Evolutionary conservation across 1,140 invertebrate genomes (phyloP).

Genomic region (Drosophila rhopaloa): DNA sequence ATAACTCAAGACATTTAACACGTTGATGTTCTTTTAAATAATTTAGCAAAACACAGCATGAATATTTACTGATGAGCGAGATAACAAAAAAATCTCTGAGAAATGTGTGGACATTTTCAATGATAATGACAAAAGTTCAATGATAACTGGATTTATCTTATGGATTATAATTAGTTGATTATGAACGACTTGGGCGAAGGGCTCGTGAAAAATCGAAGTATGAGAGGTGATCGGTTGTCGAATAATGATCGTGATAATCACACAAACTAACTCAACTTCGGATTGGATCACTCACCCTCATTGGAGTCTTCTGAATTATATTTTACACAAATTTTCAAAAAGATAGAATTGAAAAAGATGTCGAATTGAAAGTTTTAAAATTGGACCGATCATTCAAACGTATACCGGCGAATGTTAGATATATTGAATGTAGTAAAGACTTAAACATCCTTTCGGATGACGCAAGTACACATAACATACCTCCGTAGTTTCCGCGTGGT

Average conservation of each 20-base stretch:
- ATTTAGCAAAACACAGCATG: conserved; percentile 82
- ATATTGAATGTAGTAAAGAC: conserved; percentile 1
- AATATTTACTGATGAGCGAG: conserved; percentile 56
- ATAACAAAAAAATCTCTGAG: conserved; percentile 18
- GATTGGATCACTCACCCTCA: conserved; percentile 80
- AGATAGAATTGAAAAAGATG: conserved; percentile 57
- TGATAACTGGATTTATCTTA: conserved; percentile 16
- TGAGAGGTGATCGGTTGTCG: conserved; percentile 40
- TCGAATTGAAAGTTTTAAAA: conserved; percentile 51
- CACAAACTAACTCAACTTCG: conserved; percentile 51
- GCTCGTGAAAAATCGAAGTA: conserved; percentile 31
- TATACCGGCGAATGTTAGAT: conserved; percentile 26
- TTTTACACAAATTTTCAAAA: conserved; percentile 60
- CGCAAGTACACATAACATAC: conserved; percentile 85
- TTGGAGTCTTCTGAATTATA: conserved; percentile 80
- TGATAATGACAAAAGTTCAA: conserved; percentile 13
- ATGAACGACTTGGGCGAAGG: conserved; percentile 16
- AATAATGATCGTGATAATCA: conserved; percentile 25
- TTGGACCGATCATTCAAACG: conserved; percentile 37
- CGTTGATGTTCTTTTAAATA: conserved; percentile 26
- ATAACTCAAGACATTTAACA: conserved; percentile 27
- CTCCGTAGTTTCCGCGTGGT: conserved; percentile 89
- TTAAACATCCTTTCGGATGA: background rate
- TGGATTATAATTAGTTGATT: conserved; percentile 14
- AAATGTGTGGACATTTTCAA: conserved; percentile 23